A percentile compares a stretch with the other conserved stretches of the same genome.
These are phyloP conservation scores for Drosophila nr. perissopoda DNA, from an alignment of 2,888 invertebrate genomes.

Conservation along the genomic window DNA sequence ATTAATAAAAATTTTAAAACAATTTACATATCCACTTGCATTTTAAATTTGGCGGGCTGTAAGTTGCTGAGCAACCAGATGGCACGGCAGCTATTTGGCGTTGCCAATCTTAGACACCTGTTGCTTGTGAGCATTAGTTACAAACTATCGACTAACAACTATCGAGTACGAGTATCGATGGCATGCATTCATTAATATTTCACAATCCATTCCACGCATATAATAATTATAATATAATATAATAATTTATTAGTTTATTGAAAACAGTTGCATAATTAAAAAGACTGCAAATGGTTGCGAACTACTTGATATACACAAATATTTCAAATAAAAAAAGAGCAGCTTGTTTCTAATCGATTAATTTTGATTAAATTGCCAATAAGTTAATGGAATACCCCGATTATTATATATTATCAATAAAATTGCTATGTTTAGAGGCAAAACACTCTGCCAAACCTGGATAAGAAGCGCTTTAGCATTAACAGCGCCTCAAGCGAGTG, in stretches of 20 bases:
- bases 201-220: background rate
- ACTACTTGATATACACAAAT: background rate
- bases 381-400: slow-evolving; percentile 37
- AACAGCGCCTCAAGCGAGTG: slow-evolving; percentile 37
- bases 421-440: slow-evolving; percentile 72
- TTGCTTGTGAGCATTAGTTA: slow-evolving; percentile 15
- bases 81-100: background rate
- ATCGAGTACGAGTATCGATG: slow-evolving; percentile 31
- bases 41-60: slow-evolving; percentile 4
- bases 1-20: slow-evolving; percentile 67
- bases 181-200: background rate
- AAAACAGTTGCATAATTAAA: background rate
- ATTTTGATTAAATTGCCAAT: slow-evolving; percentile 1
- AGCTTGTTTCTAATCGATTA: slow-evolving; percentile 36
- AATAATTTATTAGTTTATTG: background rate
- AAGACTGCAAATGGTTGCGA: too few species aligned
- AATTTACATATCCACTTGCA: slow-evolving; percentile 13
- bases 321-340: background rate
- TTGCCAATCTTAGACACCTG: slow-evolving; percentile 20
- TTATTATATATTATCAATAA: slow-evolving; percentile 43
- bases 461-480: slow-evolving; percentile 56
- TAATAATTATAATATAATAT: background rate
- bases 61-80: background rate
- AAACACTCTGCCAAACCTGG: slow-evolving; percentile 57
- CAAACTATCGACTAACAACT: slow-evolving; percentile 12